Evolutionary conservation across 1,140 invertebrate genomes (phyloP), one percentile per base, ranked within the genome.

Genomic region (Dinoponera quadriceps): DNA sequence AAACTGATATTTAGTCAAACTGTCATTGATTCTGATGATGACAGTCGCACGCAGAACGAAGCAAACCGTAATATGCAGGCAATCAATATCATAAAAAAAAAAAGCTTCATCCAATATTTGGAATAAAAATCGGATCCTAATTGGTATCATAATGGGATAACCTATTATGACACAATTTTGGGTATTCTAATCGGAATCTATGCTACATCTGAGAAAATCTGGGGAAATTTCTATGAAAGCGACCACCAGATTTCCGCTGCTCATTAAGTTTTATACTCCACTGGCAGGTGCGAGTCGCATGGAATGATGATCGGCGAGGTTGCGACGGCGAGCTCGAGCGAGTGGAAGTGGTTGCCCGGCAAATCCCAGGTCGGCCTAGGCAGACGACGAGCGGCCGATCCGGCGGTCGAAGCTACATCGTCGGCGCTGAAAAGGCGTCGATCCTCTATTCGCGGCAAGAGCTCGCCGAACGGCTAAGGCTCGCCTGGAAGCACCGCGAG

Each of bases 381-480:
- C 88, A 91, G 0, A 14, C 85, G 18, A 88, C 85, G 0, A 82
- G 82, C 1, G 91, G 92, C 38, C 81, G 81, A 11, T 84, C 83
- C 2, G 68, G 54, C 16, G 71, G 38, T 33, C 82, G 7, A 77
- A 77, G 27, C 18, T 73, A 83, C 48, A 14, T 25, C 18, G 44
- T 29, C 33, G 59, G 83, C 25, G 91, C 81, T 22, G 92, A 94
- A 4, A 94, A 94, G 80, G 94, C 95, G 3, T 92, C 95, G 0
- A 94, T 95, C 27, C 89, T 95, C 0, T 95, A 95, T 22, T 94
- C 95, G 0, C 92, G 95, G 38, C 94, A 95, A 66, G 94, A 95
- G 68, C 82, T 95, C 5, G 94, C 95, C 0, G 94, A 95, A 69
- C 90, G 94, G 66, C 75, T 95, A 44, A 90, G 94, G 59, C 89